A percentile compares a stretch with the other conserved stretches of the same genome.
Conservation (phyloP, 1,140 invertebrate genomes). For the Acyrthosiphon pisum region DNA sequence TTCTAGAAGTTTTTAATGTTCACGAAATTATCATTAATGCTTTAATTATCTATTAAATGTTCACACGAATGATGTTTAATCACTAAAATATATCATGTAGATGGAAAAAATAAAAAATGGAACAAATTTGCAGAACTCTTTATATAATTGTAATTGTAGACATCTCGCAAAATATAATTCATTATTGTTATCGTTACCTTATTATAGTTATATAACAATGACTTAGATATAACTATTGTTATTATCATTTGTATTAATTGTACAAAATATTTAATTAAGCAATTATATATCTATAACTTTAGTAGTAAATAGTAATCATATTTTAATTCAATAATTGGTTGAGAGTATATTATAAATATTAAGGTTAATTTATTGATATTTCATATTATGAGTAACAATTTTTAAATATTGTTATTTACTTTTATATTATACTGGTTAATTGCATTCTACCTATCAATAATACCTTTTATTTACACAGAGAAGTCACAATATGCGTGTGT, state of each 20-base stretch:
- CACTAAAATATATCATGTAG: not conserved
- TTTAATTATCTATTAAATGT: not conserved
- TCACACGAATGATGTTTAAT: not conserved
- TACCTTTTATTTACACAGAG: not conserved
- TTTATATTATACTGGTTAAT: not conserved
- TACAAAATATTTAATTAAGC: no score
- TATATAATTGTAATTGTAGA: not conserved
- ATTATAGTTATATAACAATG: no score
- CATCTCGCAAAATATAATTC: not conserved
- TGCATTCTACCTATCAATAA: not conserved
- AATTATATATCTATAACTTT: no score
- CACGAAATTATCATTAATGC: not conserved
- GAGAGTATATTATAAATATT: not conserved
- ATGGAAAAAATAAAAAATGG: not conserved
- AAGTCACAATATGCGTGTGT: not conserved
- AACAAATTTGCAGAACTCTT: not conserved
- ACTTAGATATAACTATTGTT: no score
- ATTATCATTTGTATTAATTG: no score
- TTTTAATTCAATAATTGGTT: not conserved
- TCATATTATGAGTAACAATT: not conserved
- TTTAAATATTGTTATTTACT: not conserved
- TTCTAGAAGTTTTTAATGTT: not conserved
- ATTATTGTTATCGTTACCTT: no score
- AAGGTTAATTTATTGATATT: not conserved
- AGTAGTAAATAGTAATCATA: not conserved